These are phyloP conservation scores for Drosophila insularis DNA, from an alignment of 1,140 invertebrate species.

Conservation along the genomic window DNA sequence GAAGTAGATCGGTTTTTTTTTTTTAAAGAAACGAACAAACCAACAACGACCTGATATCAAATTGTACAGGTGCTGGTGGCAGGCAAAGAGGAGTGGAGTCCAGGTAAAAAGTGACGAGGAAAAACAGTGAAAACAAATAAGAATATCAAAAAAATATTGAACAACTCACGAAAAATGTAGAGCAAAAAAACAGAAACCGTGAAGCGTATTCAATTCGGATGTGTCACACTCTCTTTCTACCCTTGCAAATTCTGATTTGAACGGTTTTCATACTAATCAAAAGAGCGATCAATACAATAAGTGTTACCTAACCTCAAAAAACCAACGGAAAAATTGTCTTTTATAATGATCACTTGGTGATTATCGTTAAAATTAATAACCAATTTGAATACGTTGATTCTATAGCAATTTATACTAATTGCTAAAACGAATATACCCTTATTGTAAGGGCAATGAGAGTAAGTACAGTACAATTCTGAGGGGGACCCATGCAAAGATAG, in stretches of 20 bases:
- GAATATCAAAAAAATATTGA: slow-evolving; percentile 61
- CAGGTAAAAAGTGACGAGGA: slow-evolving; percentile 8
- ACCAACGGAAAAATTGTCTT: background rate
- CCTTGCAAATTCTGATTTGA: background rate
- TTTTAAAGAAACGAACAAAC: slow-evolving; percentile 1
- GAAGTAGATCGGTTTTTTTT: slow-evolving; percentile 1
- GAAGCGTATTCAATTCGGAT: background rate
- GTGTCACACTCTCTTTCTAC: background rate
- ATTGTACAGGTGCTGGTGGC: slow-evolving; percentile 39
- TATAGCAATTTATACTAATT: background rate
- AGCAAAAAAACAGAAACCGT: slow-evolving; percentile 43
- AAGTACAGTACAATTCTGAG: slow-evolving; percentile 41
- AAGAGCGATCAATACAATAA: background rate
- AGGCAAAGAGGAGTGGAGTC: slow-evolving; percentile 42
- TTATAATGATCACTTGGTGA: too few relatives aligned
- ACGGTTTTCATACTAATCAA: background rate
- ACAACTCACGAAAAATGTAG: slow-evolving; percentile 59
- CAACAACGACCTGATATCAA: slow-evolving; percentile 40
- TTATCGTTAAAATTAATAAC: too few relatives aligned
- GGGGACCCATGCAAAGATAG: slow-evolving; percentile 23
- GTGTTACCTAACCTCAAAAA: background rate
- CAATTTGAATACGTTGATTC: too few relatives aligned
- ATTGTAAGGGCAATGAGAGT: background rate
- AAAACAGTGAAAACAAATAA: slow-evolving; percentile 66
- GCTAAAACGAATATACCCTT: background rate